These are phyloP conservation scores for Sylvia atricapilla DNA, from an alignment of 2,113 vertebrate genomes.

Conservation along the genomic window DNA sequence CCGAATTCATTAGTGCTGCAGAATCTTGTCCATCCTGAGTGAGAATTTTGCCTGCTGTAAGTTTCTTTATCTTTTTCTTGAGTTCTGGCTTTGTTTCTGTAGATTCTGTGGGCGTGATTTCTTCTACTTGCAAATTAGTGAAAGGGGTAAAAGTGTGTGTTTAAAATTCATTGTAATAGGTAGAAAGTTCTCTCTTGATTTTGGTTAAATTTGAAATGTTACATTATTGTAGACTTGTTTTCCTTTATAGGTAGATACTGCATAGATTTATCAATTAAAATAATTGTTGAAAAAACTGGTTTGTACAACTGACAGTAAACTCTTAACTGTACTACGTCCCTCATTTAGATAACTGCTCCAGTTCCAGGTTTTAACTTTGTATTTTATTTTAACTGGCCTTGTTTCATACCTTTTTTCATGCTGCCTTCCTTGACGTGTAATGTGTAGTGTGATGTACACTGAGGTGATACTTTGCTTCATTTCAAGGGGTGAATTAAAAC, in stretches of 20 bases:
- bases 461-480: neutral
- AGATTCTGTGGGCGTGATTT: neutral
- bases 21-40: neutral
- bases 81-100: constrained; percentile 2
- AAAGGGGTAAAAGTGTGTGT: neutral
- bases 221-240: neutral
- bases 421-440: neutral
- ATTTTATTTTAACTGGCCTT: neutral
- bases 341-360: neutral
- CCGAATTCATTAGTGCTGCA: neutral
- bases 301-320: neutral
- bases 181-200: neutral
- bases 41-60: constrained; percentile 26
- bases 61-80: neutral
- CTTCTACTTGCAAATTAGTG: neutral
- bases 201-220: neutral
- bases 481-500: neutral
- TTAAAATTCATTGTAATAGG: neutral
- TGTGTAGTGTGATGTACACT: neutral
- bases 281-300: neutral
- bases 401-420: neutral
- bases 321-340: neutral
- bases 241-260: neutral
- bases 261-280: neutral
- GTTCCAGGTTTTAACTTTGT: neutral